Evolutionary conservation across 2,888 invertebrate genomes (phyloP), one percentile per base, ranked within the genome.

Genomic region (Hymenopus coronatus): DNA sequence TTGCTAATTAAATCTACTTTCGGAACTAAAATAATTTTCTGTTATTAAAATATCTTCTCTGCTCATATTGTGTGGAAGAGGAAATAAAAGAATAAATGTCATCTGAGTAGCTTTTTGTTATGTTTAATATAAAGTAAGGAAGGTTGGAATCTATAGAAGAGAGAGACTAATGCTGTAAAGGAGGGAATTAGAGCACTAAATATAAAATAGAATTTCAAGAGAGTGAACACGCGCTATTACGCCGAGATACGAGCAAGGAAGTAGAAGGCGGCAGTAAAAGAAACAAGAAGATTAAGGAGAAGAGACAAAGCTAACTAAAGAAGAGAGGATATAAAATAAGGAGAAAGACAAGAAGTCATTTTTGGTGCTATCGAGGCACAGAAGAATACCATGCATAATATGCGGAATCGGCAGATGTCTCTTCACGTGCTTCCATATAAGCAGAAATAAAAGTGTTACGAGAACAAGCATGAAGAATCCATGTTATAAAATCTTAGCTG

Each of bases 251-350:
- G 3, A 87, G 81, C 33, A 87, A 82, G 30, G 30, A 33, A 82
- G 33, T 30, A 33, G 33, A 46, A n/a, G n/a, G 54, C 54, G 54
- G 25, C 54, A 70, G 30, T 82, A 54, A 82, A 87, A 84, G 33
- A 87, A 82, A 82, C 15, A 33, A 40, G 81, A 20, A 84, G 94
- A 94, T 94, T 94, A 94, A 94, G 94, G 94, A 94, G 94, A 94
- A 93, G 94, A 94, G 87, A 87, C 87, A 87, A 87, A 87, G 28
- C 70, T 70, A 86, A 86, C 54, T 54, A 70, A 70, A 25, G 54
- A 20, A 25, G 54, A 70, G 25, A 3, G 54, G 54, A 70, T 15
- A 70, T 6, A 25, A 8, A 25, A 15, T 20, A 25, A 40, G 20
- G 54, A 70, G 54, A 20, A 54, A 4, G 6, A 25, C 54, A 70